Evolutionary conservation across 53 echinoderm and acorn worm genomes (phyloP).

Genomic region (Hippasteria phrygiana): DNA sequence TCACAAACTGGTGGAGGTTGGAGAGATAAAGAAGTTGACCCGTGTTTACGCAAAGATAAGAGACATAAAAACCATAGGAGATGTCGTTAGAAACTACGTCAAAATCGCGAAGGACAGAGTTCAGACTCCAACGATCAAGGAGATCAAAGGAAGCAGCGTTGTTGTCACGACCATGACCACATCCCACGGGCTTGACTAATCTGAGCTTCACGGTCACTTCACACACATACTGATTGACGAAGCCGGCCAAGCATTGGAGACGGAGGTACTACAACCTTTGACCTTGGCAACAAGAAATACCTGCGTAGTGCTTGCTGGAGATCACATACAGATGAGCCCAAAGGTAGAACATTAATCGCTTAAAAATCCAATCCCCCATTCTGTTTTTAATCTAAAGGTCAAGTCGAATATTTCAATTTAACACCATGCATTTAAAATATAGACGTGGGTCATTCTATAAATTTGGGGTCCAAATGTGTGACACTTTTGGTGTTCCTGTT

Average conservation of each 20-base stretch:
- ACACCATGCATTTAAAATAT: too few species aligned
- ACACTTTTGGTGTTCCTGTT: too few species aligned
- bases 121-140: slow-evolving; percentile 32
- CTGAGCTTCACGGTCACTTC: slow-evolving; percentile 74
- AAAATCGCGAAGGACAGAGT: slow-evolving; percentile 22
- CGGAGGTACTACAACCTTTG: slow-evolving; percentile 79
- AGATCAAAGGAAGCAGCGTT: slow-evolving; percentile 49
- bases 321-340: slow-evolving; percentile 91
- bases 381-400: too few species aligned
- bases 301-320: slow-evolving; percentile 87
- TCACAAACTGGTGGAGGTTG: slow-evolving; percentile 26
- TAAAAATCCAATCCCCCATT: too few species aligned
- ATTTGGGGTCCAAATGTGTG: too few species aligned
- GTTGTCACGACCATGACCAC: slow-evolving; percentile 82
- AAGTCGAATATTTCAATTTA: too few species aligned
- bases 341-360: too few species aligned
- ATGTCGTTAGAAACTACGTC: slow-evolving; percentile 38
- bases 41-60: slow-evolving; percentile 61
- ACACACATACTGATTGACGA: slow-evolving; percentile 93
- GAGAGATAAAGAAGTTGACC: slow-evolving; percentile 29
- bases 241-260: slow-evolving; percentile 87
- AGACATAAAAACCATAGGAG: slow-evolving; percentile 42
- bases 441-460: too few species aligned
- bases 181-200: slow-evolving; percentile 51
- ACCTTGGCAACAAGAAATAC: slow-evolving; percentile 79